Evolutionary conservation across 2,797 vertebrate species (phyloP).

Genomic region (Urosaurus nigricauda): DNA sequence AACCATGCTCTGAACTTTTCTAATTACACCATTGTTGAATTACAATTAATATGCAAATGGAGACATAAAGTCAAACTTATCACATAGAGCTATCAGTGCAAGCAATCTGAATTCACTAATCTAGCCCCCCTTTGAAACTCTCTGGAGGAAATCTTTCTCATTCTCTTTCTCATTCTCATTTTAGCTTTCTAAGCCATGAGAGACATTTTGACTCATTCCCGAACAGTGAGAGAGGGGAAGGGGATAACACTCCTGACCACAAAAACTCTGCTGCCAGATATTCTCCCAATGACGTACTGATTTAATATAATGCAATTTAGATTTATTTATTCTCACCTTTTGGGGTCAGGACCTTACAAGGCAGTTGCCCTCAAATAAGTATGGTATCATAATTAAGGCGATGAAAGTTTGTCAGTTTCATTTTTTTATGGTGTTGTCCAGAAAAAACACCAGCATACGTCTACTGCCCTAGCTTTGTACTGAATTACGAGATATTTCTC

Average conservation of each 20-base stretch:
- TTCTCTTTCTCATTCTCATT: conserved; percentile 51
- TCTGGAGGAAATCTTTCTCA: conserved; percentile 33
- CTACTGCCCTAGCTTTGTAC: too few species aligned
- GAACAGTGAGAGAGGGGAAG: not conserved
- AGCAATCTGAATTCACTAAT: conserved; percentile 61
- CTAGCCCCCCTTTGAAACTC: conserved; percentile 56
- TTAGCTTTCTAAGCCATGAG: not conserved
- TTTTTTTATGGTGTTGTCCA: not conserved
- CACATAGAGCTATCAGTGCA: conserved; percentile 61
- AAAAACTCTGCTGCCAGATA: not conserved
- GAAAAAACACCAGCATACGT: too few species aligned
- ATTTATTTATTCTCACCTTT: not conserved
- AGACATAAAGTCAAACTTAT: conserved; percentile 73
- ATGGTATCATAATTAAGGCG: not conserved
- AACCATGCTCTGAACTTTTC: conserved; percentile 62
- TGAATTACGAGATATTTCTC: too few species aligned
- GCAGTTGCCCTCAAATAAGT: not conserved
- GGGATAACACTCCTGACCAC: not conserved
- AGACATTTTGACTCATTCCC: conserved; percentile 24
- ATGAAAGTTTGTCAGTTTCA: not conserved
- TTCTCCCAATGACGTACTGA: conserved; percentile 1
- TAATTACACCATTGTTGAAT: conserved; percentile 75
- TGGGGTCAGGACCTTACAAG: not conserved
- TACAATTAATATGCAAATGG: conserved; percentile 80
- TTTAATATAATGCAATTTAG: not conserved